phyloP scores from a whole-genome alignment of 2,113 vertebrate species.

The Pteruthius melanotis region DNA sequence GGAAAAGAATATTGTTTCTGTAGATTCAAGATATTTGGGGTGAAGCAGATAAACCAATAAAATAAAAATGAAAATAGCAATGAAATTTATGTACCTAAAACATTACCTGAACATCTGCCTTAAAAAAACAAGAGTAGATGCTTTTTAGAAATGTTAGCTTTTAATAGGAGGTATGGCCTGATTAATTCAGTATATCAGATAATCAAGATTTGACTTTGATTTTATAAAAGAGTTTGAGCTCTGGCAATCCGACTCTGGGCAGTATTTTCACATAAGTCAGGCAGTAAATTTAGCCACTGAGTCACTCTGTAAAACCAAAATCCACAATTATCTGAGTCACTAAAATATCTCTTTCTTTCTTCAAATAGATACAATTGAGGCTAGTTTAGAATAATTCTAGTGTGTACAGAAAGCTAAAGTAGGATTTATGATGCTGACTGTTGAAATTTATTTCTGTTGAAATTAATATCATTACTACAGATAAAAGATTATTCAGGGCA shows the following conservation, averaged over 20 bases:
- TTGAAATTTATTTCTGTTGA: not conserved
- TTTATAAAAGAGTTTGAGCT: not conserved
- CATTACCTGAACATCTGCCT: not conserved
- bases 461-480: not conserved
- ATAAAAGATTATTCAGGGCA: not conserved
- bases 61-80: not conserved
- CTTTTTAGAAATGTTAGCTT: not conserved
- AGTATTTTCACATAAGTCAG: not conserved
- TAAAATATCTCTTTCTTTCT: not conserved
- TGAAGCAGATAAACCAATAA: not conserved
- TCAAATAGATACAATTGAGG: not conserved
- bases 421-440: not conserved
- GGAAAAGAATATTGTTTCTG: not conserved
- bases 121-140: not conserved
- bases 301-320: not conserved
- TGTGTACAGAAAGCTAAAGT: not conserved
- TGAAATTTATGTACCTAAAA: not conserved
- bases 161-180: not conserved
- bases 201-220: not conserved
- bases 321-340: not conserved
- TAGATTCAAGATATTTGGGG: not conserved
- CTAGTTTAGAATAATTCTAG: not conserved
- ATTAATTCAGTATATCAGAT: not conserved
- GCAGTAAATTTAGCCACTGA: not conserved
- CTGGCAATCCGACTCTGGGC: not conserved